Evolutionary conservation across 1,140 invertebrate genomes (phyloP).

Genomic region (Maconellicoccus hirsutus): DNA sequence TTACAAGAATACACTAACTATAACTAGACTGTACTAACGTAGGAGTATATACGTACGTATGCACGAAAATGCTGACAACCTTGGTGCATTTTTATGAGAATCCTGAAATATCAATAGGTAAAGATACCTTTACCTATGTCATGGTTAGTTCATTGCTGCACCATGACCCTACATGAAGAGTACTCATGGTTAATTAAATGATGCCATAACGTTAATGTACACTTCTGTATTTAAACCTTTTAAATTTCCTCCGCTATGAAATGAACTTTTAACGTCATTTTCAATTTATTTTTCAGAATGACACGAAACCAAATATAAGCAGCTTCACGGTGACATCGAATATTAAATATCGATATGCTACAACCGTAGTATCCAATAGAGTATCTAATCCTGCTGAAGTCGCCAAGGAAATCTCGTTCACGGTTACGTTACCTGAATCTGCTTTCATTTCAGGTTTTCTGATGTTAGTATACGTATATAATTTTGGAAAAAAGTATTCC

Average conservation of each 20-base stretch:
- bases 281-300: background rate
- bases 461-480: constrained; percentile 45
- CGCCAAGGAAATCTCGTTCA: constrained; percentile 47
- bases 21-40: too few relatives aligned
- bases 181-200: background rate
- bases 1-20: background rate
- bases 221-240: too few relatives aligned
- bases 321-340: constrained; percentile 44
- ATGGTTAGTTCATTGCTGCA: background rate
- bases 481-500: too few relatives aligned
- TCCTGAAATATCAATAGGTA: background rate
- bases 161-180: background rate
- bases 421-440: constrained; percentile 47
- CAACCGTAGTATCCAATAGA: constrained; percentile 43
- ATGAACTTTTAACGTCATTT: background rate
- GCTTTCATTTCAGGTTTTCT: constrained; percentile 51
- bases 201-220: too few relatives aligned
- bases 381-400: constrained; percentile 44
- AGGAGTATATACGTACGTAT: too few relatives aligned
- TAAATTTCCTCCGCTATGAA: background rate
- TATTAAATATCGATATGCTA: constrained; percentile 46
- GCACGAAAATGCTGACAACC: background rate
- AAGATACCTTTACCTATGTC: background rate
- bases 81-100: background rate
- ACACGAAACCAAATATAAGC: constrained; percentile 33